phyloP scores from a whole-genome alignment of 2,888 invertebrate genomes.

The Trachelus tabidus region DNA sequence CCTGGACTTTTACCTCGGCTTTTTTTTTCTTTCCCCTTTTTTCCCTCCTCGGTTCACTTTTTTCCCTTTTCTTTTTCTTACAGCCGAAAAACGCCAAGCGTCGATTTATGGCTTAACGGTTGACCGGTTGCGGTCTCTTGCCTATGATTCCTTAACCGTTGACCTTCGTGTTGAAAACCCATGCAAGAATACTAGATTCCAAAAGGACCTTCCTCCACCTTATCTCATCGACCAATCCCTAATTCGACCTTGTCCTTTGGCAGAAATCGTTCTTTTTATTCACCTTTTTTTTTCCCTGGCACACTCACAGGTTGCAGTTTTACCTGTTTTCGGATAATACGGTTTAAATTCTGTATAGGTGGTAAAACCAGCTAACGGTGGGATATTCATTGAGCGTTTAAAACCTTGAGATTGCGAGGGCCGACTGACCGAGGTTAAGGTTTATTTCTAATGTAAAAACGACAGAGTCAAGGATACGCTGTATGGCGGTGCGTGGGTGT shows the following conservation, averaged over 20 bases:
- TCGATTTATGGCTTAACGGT: slow-evolving; percentile 61
- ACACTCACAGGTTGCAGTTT: slow-evolving; percentile 14
- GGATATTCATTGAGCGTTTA: slow-evolving; percentile 4
- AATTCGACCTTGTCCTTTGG: slow-evolving; percentile 13
- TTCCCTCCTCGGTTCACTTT: slow-evolving; percentile 30
- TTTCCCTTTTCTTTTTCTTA: slow-evolving; percentile 17
- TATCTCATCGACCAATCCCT: slow-evolving; percentile 7
- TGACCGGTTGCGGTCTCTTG: slow-evolving; percentile 63
- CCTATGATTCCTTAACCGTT: slow-evolving; percentile 43
- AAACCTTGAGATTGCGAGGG: slow-evolving; percentile 5
- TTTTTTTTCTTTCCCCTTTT: slow-evolving; percentile 25
- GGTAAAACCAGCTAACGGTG: slow-evolving; percentile 15
- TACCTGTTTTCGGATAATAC: slow-evolving; percentile 31
- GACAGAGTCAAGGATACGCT: not conserved
- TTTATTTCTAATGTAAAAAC: not conserved
- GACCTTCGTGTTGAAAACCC: slow-evolving; percentile 43
- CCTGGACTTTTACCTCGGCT: slow-evolving; percentile 31
- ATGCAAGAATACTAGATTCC: not conserved
- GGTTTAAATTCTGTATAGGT: slow-evolving; percentile 15
- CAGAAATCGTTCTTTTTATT: slow-evolving; percentile 13
- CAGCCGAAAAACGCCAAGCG: slow-evolving; percentile 55
- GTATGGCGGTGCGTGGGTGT: not conserved
- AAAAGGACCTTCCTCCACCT: slow-evolving; percentile 7
- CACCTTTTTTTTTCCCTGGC: slow-evolving; percentile 12
- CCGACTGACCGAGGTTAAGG: slow-evolving; percentile 3